Evolutionary conservation across 2,888 invertebrate genomes (phyloP).

Genomic region (Periphyllus acericola): DNA sequence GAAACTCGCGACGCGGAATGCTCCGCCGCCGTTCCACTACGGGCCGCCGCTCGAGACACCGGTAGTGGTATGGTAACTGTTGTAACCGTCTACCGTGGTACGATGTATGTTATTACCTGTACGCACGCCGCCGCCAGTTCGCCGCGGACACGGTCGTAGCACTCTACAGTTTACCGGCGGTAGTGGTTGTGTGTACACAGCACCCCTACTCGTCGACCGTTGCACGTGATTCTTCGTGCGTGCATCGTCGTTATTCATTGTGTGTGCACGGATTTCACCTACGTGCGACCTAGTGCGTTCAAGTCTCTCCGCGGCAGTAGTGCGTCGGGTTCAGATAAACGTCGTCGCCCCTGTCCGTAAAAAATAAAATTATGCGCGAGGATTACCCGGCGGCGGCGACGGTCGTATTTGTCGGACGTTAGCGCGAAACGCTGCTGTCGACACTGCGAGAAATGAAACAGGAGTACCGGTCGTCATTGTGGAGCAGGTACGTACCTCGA

Average conservation of each 20-base stretch:
- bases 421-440: not conserved
- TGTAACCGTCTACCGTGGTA: not conserved
- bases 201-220: slow-evolving; percentile 14
- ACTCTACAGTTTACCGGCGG: too few species aligned
- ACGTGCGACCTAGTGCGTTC: not conserved
- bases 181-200: not conserved
- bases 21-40: not conserved
- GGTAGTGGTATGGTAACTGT: not conserved
- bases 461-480: slow-evolving; percentile 46
- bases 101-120: not conserved
- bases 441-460: slow-evolving; percentile 40
- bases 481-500: slow-evolving; percentile 44
- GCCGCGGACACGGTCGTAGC: not conserved
- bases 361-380: not conserved
- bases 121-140: not conserved
- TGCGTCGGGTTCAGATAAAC: not conserved
- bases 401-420: not conserved
- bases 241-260: not conserved
- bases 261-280: not conserved
- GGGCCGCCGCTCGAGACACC: not conserved
- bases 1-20: slow-evolving; percentile 27
- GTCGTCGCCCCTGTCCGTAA: not conserved
- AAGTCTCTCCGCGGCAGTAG: not conserved
- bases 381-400: not conserved
- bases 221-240: not conserved